Evolutionary conservation across 2,888 invertebrate genomes (phyloP), one percentile per base, ranked within the genome.

Genomic region (Habrosyne pyritoides): DNA sequence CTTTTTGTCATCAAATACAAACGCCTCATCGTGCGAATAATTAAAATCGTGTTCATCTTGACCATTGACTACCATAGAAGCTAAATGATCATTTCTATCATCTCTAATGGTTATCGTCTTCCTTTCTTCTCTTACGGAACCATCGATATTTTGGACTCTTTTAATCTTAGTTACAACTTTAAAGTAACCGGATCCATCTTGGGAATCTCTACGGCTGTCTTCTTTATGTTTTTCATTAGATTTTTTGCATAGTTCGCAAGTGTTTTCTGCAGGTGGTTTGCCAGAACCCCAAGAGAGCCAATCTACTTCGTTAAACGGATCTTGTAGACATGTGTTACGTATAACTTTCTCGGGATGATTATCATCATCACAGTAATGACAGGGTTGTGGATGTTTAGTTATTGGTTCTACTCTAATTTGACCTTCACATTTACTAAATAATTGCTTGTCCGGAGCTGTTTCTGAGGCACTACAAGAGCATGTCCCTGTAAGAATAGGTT

Each of bases 91-190:
- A 18, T 70, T 66, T 59, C 60, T 71, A 21, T 69, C 59, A 55
- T 69, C 71, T 26, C 53, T 72, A 2, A 75, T 69, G 8, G 64
- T 70, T 12, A 77, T 71, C 1, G 64, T 73, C 52, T 77, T 65
- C 58, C 58, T 77, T 48, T 76, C 69, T 64, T 84, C 81, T 28
- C 64, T 60, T 21, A 81, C 67, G 1, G 73, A 76, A 2, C 81
- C 83, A 67, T 83, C 82, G 6, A 60, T 52, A 26, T 79, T 76
- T 33, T 64, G 61, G 1, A 61, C 69, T 60, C 79, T 68, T 36
- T 57, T 77, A 0, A 83, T 62, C 64, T 63, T 79, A n/a, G 64
- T 71, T 21, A 76, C 76, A 62, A 66, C 73, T 59, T 81, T 78
- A 57, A 73, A 78, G 30, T 73, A 76, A 4, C 78, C 30, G 33